Evolutionary conservation across 1,140 invertebrate genomes (phyloP).

Genomic region (Drosophila leontia): DNA sequence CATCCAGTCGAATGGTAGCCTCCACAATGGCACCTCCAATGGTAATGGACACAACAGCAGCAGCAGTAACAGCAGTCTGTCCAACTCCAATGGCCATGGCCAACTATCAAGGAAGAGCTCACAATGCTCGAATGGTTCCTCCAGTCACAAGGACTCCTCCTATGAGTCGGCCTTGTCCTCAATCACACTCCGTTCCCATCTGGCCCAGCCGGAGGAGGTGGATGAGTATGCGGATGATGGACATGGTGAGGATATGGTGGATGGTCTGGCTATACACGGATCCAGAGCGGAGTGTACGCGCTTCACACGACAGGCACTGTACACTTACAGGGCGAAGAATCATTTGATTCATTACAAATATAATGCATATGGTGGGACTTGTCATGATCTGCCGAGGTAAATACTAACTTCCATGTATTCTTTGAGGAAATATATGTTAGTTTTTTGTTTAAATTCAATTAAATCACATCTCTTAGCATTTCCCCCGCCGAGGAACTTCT

Average conservation of each 20-base stretch:
- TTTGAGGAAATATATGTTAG: too few species aligned
- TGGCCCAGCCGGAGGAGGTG: conserved; percentile 76
- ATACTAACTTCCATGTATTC: too few species aligned
- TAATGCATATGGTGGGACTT: conserved; percentile 92
- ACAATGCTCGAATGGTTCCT: conserved; percentile 69
- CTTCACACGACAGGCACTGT: conserved; percentile 94
- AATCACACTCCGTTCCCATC: conserved; percentile 69
- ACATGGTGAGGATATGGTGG: conserved; percentile 35
- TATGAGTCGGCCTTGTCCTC: conserved; percentile 77
- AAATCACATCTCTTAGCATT: too few species aligned
- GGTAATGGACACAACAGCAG: conserved; percentile 39
- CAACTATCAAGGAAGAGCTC: conserved; percentile 76
- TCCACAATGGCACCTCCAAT: conserved; percentile 61
- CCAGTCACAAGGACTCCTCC: conserved; percentile 68
- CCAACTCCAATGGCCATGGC: conserved; percentile 55
- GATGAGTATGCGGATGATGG: conserved; percentile 71
- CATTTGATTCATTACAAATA: conserved; percentile 96
- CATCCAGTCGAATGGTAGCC: conserved; percentile 62
- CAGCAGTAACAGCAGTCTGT: conserved; percentile 44
- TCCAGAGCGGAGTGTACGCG: conserved; percentile 86
- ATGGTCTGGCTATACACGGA: conserved; percentile 30
- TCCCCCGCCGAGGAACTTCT: conserved; percentile 87
- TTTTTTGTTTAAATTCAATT: too few species aligned
- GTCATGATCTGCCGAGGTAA: conserved; percentile 93
- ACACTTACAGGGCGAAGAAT: conserved; percentile 94